phyloP scores from a whole-genome alignment of 1,140 invertebrate species.

The Periplaneta americana region DNA sequence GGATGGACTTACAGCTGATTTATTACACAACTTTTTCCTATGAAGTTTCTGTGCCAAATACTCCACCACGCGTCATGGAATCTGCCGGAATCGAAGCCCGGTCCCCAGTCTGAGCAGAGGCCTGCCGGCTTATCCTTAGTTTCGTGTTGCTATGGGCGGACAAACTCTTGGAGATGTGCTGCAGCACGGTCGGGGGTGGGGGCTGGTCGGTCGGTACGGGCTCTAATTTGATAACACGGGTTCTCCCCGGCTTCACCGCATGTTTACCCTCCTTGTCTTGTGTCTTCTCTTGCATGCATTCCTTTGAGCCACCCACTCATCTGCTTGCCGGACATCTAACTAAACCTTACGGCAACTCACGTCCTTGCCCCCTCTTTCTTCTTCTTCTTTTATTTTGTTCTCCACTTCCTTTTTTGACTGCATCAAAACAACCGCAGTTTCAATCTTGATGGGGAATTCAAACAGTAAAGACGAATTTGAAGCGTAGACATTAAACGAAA shows the following conservation, averaged over 20 bases:
- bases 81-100: too few relatives aligned
- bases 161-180: background rate
- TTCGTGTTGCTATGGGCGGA: background rate
- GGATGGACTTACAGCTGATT: too few relatives aligned
- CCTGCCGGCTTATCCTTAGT: background rate
- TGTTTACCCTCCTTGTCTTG: background rate
- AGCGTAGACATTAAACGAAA: background rate
- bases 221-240: background rate
- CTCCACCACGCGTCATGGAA: too few relatives aligned
- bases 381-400: background rate
- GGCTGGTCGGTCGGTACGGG: background rate
- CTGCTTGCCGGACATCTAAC: background rate
- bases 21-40: too few relatives aligned
- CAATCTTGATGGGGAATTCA: background rate
- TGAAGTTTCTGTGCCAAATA: too few relatives aligned
- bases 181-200: background rate
- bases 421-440: background rate
- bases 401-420: background rate
- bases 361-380: too few relatives aligned
- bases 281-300: background rate
- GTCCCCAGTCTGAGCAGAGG: too few relatives aligned
- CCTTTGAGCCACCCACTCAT: background rate
- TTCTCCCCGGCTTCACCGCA: background rate
- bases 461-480: background rate
- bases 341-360: background rate